Base-by-base conservation (phyloP, 2,113 vertebrate species). In the Arvicanthis niloticus region DNA sequence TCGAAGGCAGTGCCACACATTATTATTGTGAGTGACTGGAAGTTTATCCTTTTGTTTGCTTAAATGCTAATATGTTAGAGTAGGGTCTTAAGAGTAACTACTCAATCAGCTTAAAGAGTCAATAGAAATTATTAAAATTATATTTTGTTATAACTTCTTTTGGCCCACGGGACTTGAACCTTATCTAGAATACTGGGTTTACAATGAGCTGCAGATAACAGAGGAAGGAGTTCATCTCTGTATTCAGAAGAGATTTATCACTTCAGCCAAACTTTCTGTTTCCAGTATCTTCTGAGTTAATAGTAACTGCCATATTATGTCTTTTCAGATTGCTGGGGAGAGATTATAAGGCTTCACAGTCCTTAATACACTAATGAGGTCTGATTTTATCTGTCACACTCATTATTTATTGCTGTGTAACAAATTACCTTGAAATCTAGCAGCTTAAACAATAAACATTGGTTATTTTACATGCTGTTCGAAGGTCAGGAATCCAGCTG, bases 21-120 rank as follows among this genome's bases (percentile, higher is more conserved):
- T 68, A 40, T 24, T 26, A n/a, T 31, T 11, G 45, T 15, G 60
- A 90, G 77, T 9, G 72, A 86, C 48, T 89, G 5, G 7, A 16
- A n/a, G 21, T 78, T 29, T 75, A 48, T 75, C 70, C 34, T 93
- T 67, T 86, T n/a, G 19, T 91, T 90, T 85, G 58, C 75, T 91
- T 88, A 82, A 2, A 91, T 94, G 94, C 56, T 91, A 95, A 70
- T 87, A 62, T 70, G 81, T 92, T 87, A 91, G 76, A 48, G 70
- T 88, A 92, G 56, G n/a, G 86, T 75, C 67, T 85, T 80, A 67
- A 94, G 80, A 88, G 85, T 81, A 86, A 86, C 40, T 56, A 87
- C 34, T 91, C 86, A 95, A 77, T 72, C 86, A 93, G 51, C 26
- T 60, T 82, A 48, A 67, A 65, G 94, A 95, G 29, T 65, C 75